A percentile compares a stretch with the other conserved stretches of the same genome.
Conservation (phyloP, 2,113 vertebrate genomes). For the Tachysurus fulvidraco region DNA sequence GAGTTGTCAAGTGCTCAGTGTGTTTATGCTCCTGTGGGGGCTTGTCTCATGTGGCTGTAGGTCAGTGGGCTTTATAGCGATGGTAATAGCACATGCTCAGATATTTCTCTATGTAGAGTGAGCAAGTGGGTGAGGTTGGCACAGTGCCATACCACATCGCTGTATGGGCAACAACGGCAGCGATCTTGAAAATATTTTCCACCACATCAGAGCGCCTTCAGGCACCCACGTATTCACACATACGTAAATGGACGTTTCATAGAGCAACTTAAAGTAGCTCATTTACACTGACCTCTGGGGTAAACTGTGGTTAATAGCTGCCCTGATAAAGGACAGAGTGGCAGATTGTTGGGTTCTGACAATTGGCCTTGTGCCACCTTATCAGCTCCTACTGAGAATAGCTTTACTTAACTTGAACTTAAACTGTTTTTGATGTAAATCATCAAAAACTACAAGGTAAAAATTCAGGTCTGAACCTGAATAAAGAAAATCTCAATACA, state of each 20-base stretch:
- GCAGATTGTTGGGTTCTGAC: background rate
- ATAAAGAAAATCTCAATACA: background rate
- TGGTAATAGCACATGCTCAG: constrained; percentile 40
- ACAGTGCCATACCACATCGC: constrained; percentile 38
- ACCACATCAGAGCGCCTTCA: constrained; percentile 59
- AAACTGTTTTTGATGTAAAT: constrained; percentile 46
- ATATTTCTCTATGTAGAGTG: constrained; percentile 49
- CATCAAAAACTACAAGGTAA: background rate
- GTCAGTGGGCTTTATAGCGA: constrained; percentile 14
- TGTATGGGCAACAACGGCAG: constrained; percentile 36
- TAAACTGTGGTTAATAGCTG: background rate
- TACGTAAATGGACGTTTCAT: background rate
- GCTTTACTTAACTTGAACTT: constrained; percentile 1
- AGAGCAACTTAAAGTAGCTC: constrained; percentile 17
- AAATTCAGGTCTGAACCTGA: background rate
- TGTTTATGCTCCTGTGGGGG: constrained; percentile 1
- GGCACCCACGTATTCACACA: constrained; percentile 54
- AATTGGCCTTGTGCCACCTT: background rate
- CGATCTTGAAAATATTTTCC: constrained; percentile 38
- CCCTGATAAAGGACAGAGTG: background rate
- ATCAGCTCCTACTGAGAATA: background rate
- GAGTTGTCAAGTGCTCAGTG: background rate
- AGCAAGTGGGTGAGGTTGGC: constrained; percentile 34
- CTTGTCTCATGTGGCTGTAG: background rate
- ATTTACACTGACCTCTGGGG: constrained; percentile 6